These are phyloP conservation scores for Brachionus angularis DNA, from an alignment of 1,140 invertebrate species.

Conservation along the genomic window DNA sequence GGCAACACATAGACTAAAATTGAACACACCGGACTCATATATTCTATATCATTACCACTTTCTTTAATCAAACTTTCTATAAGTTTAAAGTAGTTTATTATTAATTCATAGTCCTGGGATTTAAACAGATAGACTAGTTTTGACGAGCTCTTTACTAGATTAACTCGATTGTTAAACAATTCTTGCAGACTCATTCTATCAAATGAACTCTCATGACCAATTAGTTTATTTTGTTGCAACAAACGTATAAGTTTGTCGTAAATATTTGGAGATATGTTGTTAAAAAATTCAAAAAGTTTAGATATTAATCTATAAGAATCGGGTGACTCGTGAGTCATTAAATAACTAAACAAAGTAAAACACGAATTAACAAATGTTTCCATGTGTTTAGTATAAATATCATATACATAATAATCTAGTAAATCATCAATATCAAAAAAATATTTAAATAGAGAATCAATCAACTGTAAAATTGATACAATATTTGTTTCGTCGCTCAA, in stretches of 20 bases:
- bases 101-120: conserved; percentile 11
- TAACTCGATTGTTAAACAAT: conserved; percentile 19
- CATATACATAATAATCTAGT: not conserved
- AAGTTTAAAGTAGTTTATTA: conserved; percentile 27
- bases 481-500: not conserved
- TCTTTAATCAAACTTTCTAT: conserved; percentile 20
- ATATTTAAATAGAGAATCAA: conserved; percentile 15
- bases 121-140: conserved; percentile 19
- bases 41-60: conserved; percentile 28
- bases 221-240: conserved; percentile 5
- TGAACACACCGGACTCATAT: conserved; percentile 5
- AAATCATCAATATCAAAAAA: conserved; percentile 31
- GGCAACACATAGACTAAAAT: conserved; percentile 28
- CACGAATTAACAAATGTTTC: conserved; percentile 9
- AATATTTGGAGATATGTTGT: not conserved
- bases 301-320: conserved; percentile 21
- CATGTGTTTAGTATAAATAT: conserved; percentile 20
- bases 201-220: conserved; percentile 4
- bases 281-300: conserved; percentile 6
- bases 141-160: not conserved
- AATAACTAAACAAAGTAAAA: conserved; percentile 5
- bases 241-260: conserved; percentile 16
- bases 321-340: conserved; percentile 5
- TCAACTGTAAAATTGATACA: conserved; percentile 3
- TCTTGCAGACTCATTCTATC: conserved; percentile 6